Evolutionary conservation across 2,797 vertebrate genomes (phyloP), one percentile per base, ranked within the genome.

Genomic region (Passerculus sandwichensis): DNA sequence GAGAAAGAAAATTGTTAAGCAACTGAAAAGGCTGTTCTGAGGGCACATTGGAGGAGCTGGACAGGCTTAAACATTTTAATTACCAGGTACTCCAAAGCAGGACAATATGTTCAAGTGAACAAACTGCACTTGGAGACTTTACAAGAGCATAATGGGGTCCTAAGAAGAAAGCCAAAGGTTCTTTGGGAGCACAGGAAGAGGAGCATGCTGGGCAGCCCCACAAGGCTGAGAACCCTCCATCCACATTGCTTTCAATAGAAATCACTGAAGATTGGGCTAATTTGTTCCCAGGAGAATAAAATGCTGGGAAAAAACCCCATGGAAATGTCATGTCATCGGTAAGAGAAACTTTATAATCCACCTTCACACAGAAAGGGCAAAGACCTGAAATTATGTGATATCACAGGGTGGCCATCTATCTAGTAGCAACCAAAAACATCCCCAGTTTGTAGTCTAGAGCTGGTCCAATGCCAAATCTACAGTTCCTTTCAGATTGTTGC

Each of bases 271-370:
- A 71, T 0, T 4, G 26, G 6, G 21, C 36, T 45, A 56, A 48
- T 36, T 83, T 76, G 16, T 23, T 88, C 21, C 40, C 36, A 64
- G 36, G 15, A 60, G 12, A 64, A 38, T n/a, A 42, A 81, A 88
- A 56, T 7, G 2, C 11, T 60, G 25, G n/a, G 22, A 7, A 54
- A 59, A 47, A 69, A 0, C 0, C 0, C 13, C 13, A 42, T 1
- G 3, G 40, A 88, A 94, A 69, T 4, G 1, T 15, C 25, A 44
- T 10, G 8, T 57, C 13, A 7, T 53, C n/a, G 53, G 4, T 32
- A 57, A 67, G 8, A 48, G 23, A 88, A 59, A 7, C 10, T 61
- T 85, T 70, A 32, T 56, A 85, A 67, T 47, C 19, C 38, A 61
- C 12, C 10, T 73, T 80, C n/a, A 54, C 15, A 50, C 1, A n/a